phyloP scores from a whole-genome alignment of 2,888 invertebrate species.

The Erebia ligea region DNA sequence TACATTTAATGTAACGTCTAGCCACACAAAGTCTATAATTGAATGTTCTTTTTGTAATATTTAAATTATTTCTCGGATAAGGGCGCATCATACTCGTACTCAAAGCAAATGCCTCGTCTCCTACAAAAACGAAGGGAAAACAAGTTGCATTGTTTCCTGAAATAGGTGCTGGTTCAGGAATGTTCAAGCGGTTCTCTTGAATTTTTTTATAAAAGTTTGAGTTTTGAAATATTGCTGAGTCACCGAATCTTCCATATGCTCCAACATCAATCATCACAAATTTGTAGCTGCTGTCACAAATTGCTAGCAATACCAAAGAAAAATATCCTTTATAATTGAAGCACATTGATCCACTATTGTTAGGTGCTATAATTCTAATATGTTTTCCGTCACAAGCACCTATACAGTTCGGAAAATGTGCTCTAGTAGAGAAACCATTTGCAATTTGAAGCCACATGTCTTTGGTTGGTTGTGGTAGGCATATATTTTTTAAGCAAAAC shows the following conservation, averaged over 20 bases:
- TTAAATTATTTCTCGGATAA: slow-evolving; percentile 34
- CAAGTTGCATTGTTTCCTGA: slow-evolving; percentile 31
- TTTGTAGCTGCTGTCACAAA: neutral
- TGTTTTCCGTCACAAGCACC: slow-evolving; percentile 1
- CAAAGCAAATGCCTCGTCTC: slow-evolving; percentile 40
- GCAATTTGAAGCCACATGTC: neutral
- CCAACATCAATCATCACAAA: slow-evolving; percentile 29
- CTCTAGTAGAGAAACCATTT: neutral
- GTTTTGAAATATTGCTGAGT: slow-evolving; percentile 46
- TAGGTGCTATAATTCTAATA: neutral
- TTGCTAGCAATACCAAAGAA: neutral
- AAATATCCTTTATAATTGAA: neutral
- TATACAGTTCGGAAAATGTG: neutral
- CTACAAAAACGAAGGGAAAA: slow-evolving; percentile 35
- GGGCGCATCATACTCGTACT: slow-evolving; percentile 41
- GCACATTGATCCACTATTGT: neutral
- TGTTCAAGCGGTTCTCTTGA: slow-evolving; percentile 36
- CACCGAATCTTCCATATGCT: slow-evolving; percentile 46
- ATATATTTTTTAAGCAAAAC: neutral
- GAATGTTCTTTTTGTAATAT: slow-evolving; percentile 32
- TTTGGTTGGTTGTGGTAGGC: neutral
- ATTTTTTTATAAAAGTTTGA: slow-evolving; percentile 41
- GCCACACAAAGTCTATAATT: slow-evolving; percentile 38
- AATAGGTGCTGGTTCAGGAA: slow-evolving; percentile 37
- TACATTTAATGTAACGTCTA: slow-evolving; percentile 35